Evolutionary conservation across 2,797 vertebrate genomes (phyloP), one percentile per base, ranked within the genome.

Genomic region (Chelmon rostratus): DNA sequence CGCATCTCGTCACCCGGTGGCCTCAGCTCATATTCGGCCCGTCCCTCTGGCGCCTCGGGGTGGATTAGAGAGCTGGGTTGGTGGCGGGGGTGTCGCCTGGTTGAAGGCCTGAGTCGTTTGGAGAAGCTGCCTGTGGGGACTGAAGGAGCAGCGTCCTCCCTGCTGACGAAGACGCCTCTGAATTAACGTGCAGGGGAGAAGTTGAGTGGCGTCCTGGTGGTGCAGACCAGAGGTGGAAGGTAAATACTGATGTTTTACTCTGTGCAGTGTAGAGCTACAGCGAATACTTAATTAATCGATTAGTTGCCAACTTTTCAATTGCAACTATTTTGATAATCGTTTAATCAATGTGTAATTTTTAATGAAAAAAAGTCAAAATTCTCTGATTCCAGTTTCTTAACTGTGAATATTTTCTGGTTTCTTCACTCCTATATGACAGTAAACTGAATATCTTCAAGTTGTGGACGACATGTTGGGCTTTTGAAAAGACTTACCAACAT

Each of bases 1-100:
- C 12, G 18, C 62, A 66, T 42, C 50, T 54, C 67, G 49, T 76
- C 75, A 70, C 70, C 69, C 8, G 1, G 25, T 33, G 63, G 68
- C 46, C 52, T 58, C 74, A 2, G 63, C 16, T 68, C 66, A 68
- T 54, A 64, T 56, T 49, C 53, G 38, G 33, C 69, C 59, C 38
- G 61, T 21, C 25, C 58, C 31, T 59, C 40, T 19, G 0, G 11
- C 3, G 19, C 23, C 47, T 50, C 16, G 0, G 37, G 42, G 56
- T 37, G 75, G 61, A 69, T 54, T n/a, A 44, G 12, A 61, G 69
- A 68, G 49, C 16, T 15, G 1, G 15, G 49, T 5, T 21, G 63
- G 28, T 28, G 78, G 15, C 1, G 2, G 28, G 49, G 38, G 9
- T 2, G 21, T 73, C 25, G n/a, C 12, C 74, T 10, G 44, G 13